These are phyloP conservation scores for Halotydeus destructor DNA, from an alignment of 1,140 invertebrate genomes.

Conservation along the genomic window DNA sequence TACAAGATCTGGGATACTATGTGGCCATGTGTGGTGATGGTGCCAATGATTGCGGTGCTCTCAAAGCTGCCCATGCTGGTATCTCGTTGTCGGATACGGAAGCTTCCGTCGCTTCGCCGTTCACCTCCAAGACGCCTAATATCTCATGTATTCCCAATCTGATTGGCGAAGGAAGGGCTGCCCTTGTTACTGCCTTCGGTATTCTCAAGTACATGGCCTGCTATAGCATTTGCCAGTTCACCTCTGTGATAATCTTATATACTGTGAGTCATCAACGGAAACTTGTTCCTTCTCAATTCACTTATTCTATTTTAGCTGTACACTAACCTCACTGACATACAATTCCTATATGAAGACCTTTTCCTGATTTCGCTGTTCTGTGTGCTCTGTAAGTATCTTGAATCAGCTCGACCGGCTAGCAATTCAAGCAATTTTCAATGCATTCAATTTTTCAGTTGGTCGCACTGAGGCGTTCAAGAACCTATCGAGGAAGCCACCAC, in stretches of 20 bases:
- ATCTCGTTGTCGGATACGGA: conserved; percentile 89
- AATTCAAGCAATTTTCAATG: conserved; percentile 6
- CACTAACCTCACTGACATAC: conserved; percentile 38
- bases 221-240: conserved; percentile 81
- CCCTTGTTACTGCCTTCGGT: conserved; percentile 82
- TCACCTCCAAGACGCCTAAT: conserved; percentile 68
- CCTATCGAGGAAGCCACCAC: conserved; percentile 28
- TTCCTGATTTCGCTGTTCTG: conserved; percentile 57
- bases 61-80: conserved; percentile 54
- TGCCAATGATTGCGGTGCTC: conserved; percentile 78
- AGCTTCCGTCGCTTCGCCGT: conserved; percentile 85
- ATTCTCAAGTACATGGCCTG: conserved; percentile 96
- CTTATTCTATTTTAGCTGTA: conserved; percentile 22
- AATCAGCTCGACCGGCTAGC: background rate
- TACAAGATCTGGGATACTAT: conserved; percentile 49
- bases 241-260: conserved; percentile 76
- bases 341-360: conserved; percentile 66
- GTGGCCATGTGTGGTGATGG: conserved; percentile 88
- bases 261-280: conserved; percentile 26
- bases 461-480: conserved; percentile 46
- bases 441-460: conserved; percentile 30
- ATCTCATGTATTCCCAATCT: conserved; percentile 73
- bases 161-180: conserved; percentile 73
- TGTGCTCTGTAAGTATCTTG: conserved; percentile 37
- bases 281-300: background rate